phyloP scores from a whole-genome alignment of 2,797 vertebrate genomes.

The Geotria australis region DNA sequence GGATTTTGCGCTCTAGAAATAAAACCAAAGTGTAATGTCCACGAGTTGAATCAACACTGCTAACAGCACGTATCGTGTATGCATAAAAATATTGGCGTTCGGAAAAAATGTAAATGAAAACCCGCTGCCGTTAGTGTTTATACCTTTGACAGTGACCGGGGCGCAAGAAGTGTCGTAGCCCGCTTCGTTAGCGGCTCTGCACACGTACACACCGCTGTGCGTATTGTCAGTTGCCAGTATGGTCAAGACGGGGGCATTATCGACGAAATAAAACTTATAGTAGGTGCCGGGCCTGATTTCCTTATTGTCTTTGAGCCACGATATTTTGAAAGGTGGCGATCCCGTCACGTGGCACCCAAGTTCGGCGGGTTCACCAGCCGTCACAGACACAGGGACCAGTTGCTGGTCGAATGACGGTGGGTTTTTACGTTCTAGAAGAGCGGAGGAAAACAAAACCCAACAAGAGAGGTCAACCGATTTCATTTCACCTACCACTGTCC shows the following conservation, averaged over 20 bases:
- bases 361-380: background rate
- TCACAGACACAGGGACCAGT: background rate
- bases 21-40: background rate
- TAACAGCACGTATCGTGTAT: no score
- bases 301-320: background rate
- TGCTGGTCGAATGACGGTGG: background rate
- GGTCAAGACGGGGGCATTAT: background rate
- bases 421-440: slow-evolving; percentile 36
- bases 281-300: background rate
- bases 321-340: background rate
- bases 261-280: background rate
- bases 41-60: no score
- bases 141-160: background rate
- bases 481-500: no score
- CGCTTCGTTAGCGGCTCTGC: background rate
- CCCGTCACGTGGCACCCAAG: background rate
- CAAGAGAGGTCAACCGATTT: no score
- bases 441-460: no score
- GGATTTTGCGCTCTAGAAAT: background rate
- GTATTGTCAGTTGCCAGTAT: background rate
- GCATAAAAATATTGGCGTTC: no score
- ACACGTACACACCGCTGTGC: background rate
- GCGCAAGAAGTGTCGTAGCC: background rate
- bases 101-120: no score
- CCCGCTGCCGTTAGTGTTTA: background rate